phyloP scores from a whole-genome alignment of 2,888 invertebrate species.

The Drosophila subquinaria region DNA sequence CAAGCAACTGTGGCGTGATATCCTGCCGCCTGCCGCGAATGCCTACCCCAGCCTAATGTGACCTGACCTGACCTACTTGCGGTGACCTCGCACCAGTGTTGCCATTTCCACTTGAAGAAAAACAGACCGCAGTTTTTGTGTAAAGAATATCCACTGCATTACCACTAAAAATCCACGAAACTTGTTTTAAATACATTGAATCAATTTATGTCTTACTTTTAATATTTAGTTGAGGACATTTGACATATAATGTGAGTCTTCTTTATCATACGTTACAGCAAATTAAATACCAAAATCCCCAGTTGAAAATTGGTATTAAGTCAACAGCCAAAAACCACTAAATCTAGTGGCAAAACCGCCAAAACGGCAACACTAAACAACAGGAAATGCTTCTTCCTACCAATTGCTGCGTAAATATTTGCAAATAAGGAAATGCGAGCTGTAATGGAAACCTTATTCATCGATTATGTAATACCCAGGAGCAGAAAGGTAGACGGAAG shows the following conservation, averaged over 20 bases:
- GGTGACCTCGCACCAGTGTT: constrained; percentile 45
- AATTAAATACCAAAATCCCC: too few species aligned
- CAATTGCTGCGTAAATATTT: constrained; percentile 41
- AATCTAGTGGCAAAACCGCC: background rate
- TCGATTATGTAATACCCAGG: constrained; percentile 58
- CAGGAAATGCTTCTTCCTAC: constrained; percentile 10
- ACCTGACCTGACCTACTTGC: constrained; percentile 69
- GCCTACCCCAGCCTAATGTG: constrained; percentile 19
- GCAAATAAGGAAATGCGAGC: constrained; percentile 43
- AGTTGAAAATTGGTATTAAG: too few species aligned
- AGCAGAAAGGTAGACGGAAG: background rate
- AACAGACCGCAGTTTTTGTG: background rate
- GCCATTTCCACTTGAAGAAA: background rate
- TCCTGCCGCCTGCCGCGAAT: constrained; percentile 7
- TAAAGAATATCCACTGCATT: too few species aligned
- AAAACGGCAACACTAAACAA: background rate
- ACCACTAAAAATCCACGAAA: background rate
- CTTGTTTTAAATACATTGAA: background rate
- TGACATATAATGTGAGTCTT: too few species aligned
- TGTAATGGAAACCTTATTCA: constrained; percentile 65
- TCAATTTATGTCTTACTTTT: background rate
- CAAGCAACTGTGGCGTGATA: constrained; percentile 61
- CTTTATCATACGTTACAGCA: background rate
- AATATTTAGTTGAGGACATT: background rate
- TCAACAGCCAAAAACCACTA: too few species aligned